Conservation (phyloP, 2,888 invertebrate genomes). For the Coremacera marginata region DNA sequence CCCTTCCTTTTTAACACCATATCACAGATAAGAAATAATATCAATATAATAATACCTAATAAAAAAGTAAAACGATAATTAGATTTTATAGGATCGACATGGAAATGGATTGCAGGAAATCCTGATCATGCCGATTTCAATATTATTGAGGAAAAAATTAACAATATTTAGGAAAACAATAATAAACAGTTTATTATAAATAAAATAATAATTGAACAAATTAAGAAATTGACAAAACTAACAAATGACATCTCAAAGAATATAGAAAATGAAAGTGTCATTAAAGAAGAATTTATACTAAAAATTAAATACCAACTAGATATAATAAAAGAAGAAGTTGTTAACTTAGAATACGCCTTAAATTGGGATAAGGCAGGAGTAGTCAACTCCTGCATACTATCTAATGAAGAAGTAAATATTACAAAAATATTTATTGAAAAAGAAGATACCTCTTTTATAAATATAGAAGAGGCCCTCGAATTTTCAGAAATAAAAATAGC, state of each 20-base stretch:
- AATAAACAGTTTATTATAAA: constrained; percentile 43
- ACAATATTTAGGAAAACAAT: constrained; percentile 40
- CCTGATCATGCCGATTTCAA: constrained; percentile 29
- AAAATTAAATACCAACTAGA: too few species aligned
- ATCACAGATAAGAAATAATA: background rate
- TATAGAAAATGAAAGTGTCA: background rate
- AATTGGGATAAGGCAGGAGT: background rate
- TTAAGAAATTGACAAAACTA: background rate
- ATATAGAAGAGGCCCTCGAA: background rate
- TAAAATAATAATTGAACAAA: constrained; percentile 28
- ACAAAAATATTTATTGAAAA: background rate
- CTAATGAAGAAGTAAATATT: background rate
- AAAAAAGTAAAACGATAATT: background rate
- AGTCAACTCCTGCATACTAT: background rate
- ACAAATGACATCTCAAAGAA: background rate
- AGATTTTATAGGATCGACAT: too few species aligned
- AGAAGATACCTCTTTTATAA: background rate
- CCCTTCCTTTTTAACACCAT: background rate
- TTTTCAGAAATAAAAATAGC: background rate
- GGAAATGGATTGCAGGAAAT: too few species aligned
- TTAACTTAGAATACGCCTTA: too few species aligned
- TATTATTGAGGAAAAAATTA: constrained; percentile 37
- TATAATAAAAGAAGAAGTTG: too few species aligned
- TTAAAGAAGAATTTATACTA: background rate
- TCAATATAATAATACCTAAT: background rate